Percentiles rank a stretch among this genome's conserved stretches.
phyloP scores from a whole-genome alignment of 2,113 vertebrate species.

The Hippocampus guttulatus region DNA sequence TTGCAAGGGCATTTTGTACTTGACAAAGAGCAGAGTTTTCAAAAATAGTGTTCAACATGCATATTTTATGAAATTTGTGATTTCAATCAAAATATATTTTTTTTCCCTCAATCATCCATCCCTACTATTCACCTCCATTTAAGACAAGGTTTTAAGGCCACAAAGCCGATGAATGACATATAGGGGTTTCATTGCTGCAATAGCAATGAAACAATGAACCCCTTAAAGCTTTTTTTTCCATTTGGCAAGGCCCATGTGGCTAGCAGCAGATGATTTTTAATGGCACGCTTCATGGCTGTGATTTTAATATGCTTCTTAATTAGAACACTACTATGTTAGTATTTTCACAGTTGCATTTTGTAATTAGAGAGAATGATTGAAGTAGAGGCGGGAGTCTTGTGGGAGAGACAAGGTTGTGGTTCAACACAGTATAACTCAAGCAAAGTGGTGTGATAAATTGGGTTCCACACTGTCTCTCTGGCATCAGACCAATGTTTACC shows the following conservation, averaged over 20 bases:
- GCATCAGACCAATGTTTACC: constrained; percentile 56
- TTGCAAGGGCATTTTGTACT: no score
- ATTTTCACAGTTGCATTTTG: constrained; percentile 16
- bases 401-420: constrained; percentile 3
- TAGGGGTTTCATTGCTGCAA: no score
- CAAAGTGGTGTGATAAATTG: constrained; percentile 27
- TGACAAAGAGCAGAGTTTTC: no score
- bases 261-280: constrained; percentile 45
- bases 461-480: constrained; percentile 48
- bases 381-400: constrained; percentile 6
- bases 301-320: constrained; percentile 58
- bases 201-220: constrained; percentile 32
- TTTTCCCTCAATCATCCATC: no score
- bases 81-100: no score
- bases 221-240: constrained; percentile 14
- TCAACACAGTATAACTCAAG: constrained; percentile 27
- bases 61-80: no score
- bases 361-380: constrained; percentile 19
- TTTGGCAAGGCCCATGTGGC: constrained; percentile 18
- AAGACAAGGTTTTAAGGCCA: constrained; percentile 6
- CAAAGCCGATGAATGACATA: constrained; percentile 9
- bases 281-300: constrained; percentile 43
- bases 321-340: constrained; percentile 38
- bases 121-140: constrained; percentile 23
- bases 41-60: no score